Base-by-base conservation (phyloP, 2,888 invertebrate species). In the Geophilus truncorum region DNA sequence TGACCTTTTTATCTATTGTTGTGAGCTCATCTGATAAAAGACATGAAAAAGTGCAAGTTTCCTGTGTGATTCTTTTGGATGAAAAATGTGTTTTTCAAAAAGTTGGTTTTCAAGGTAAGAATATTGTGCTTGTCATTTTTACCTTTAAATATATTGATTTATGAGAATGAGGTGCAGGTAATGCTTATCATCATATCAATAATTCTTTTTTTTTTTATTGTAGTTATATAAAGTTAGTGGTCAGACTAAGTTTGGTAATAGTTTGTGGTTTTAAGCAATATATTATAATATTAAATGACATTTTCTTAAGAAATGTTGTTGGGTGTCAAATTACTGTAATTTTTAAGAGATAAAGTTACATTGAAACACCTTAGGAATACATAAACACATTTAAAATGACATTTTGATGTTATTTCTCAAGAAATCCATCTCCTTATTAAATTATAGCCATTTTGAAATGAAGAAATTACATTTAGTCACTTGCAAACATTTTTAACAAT, bases 21-120 rank as follows among this genome's bases (percentile, higher is more conserved):
- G 70, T 70, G 70, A 70, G 70, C 70, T 70, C 70, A 70, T 70
- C 70, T 70, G 70, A 70, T 70, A 70, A 70, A 62, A 62, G 25
- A 62, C 62, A 25, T n/a, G n/a, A 70, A 23, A 57, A 23, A 23
- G 51, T 51, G 7, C 9, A 25, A 70, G 70, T 70, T 70, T 70
- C 70, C 70, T 70, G 70, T 70, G 70, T 25, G 70, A 70, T 70
- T 70, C 12, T 70, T 7, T 9, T 25, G 4, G 1, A 1, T 15
- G 25, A 70, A 18, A n/a, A n/a, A n/a, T 45, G 51, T n/a, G 51
- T 12, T 28, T 70, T 25, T 45, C 18, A 45, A 70, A n/a, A 70
- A 28, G 70, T 70, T 70, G 12, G 25, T 70, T 28, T 70, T 70
- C 70, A 70, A 70, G 70, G 70, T 70, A 70, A 70, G 28, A 28